Conservation (phyloP, 2,888 invertebrate species). For the Melanostoma scalare region DNA sequence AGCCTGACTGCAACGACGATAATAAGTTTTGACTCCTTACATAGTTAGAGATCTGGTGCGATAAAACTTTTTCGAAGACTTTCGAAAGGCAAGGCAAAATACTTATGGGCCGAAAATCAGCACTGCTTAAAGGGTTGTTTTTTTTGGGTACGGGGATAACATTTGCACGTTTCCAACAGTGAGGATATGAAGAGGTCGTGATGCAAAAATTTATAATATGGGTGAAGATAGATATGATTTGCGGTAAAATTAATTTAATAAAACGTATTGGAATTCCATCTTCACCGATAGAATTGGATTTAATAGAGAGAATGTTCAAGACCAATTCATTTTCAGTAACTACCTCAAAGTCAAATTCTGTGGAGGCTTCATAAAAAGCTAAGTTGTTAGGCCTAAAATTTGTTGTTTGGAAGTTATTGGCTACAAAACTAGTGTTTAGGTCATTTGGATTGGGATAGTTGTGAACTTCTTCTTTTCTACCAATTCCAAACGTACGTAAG, state of each 20-base stretch:
- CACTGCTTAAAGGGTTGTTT: not conserved
- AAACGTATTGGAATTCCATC: constrained; percentile 14
- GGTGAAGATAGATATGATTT: not conserved
- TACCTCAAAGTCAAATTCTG: constrained; percentile 10
- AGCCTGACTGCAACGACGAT: not conserved
- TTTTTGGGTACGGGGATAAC: constrained; percentile 6
- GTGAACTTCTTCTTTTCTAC: not conserved
- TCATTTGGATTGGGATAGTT: not conserved
- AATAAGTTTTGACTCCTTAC: not conserved
- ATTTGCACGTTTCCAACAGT: not conserved
- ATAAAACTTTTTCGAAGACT: not conserved
- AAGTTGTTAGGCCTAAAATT: not conserved
- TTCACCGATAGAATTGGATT: constrained; percentile 13
- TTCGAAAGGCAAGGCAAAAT: constrained; percentile 1
- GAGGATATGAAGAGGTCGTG: not conserved
- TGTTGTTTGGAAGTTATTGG: not conserved
- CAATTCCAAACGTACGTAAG: constrained; percentile 2
- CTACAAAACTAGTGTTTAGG: not conserved
- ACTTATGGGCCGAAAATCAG: constrained; percentile 12
- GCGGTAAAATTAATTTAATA: constrained; percentile 23
- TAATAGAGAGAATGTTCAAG: not conserved
- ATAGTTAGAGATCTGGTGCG: not conserved
- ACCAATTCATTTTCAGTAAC: constrained; percentile 9
- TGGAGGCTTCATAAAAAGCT: not conserved
- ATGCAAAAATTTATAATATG: constrained; percentile 4